Evolutionary conservation across 1,140 invertebrate genomes (phyloP).

Genomic region (Bradynema listronoti): DNA sequence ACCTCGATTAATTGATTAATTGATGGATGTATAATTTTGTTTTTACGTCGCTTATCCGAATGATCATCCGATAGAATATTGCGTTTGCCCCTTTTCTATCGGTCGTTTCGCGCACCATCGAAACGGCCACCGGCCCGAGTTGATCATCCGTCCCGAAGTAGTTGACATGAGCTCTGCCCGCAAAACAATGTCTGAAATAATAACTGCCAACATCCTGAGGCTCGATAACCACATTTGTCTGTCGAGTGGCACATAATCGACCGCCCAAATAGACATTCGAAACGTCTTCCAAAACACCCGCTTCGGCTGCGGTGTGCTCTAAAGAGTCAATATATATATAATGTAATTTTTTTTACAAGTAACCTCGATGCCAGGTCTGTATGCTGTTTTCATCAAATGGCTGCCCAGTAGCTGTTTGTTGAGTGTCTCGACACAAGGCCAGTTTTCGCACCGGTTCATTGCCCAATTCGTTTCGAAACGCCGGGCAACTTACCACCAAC

Average conservation of each 20-base stretch:
- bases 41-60: slow-evolving; percentile 73
- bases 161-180: slow-evolving; percentile 44
- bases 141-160: slow-evolving; percentile 93
- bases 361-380: slow-evolving; percentile 57
- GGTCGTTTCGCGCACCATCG: slow-evolving; percentile 72
- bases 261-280: slow-evolving; percentile 58
- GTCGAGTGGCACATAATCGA: slow-evolving; percentile 49
- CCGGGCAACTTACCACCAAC: slow-evolving; percentile 48
- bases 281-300: slow-evolving; percentile 54
- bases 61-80: slow-evolving; percentile 77
- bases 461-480: slow-evolving; percentile 56
- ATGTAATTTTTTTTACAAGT: not conserved
- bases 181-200: slow-evolving; percentile 50
- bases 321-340: slow-evolving; percentile 2
- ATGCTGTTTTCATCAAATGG: slow-evolving; percentile 27
- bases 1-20: slow-evolving; percentile 1
- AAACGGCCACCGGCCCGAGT: slow-evolving; percentile 85
- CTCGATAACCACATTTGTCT: slow-evolving; percentile 54
- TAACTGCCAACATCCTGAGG: slow-evolving; percentile 51
- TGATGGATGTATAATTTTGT: slow-evolving; percentile 47
- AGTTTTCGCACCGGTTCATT: slow-evolving; percentile 47
- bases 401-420: slow-evolving; percentile 10
- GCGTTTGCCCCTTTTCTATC: slow-evolving; percentile 51
- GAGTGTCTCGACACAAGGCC: slow-evolving; percentile 41
- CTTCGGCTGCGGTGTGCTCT: slow-evolving; percentile 46